phyloP scores from a whole-genome alignment of 2,113 vertebrate species.

The Oceanites oceanicus region DNA sequence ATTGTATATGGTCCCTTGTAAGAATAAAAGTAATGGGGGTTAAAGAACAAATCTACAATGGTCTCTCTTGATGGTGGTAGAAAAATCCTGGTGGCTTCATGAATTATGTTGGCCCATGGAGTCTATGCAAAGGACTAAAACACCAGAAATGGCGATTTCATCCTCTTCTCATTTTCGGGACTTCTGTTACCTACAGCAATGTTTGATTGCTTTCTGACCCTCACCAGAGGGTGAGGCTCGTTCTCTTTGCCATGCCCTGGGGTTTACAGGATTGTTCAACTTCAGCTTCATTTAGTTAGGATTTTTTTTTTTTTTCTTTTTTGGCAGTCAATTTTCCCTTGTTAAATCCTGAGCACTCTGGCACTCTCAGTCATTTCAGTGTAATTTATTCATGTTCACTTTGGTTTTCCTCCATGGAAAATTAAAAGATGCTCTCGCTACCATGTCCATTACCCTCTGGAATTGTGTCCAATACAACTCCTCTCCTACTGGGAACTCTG shows the following conservation, averaged over 20 bases:
- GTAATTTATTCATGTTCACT: not conserved
- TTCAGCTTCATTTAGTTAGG: not conserved
- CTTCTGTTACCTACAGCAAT: not conserved
- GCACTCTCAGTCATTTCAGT: not conserved
- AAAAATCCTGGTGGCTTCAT: not conserved
- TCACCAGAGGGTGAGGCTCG: accelerated
- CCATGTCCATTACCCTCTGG: not conserved
- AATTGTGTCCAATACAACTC: not conserved
- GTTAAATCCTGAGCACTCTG: not conserved
- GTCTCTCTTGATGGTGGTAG: not conserved
- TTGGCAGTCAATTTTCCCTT: not conserved
- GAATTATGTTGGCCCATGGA: not conserved
- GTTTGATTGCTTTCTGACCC: not conserved
- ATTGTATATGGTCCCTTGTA: not conserved
- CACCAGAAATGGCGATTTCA: not conserved
- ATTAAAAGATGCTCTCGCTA: not conserved
- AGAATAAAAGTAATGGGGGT: not conserved
- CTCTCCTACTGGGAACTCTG: not conserved
- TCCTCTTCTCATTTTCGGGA: not conserved
- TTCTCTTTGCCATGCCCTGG: not conserved
- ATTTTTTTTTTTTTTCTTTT: not conserved
- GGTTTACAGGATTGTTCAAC: not conserved
- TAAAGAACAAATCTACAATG: not conserved
- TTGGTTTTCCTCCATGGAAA: not conserved
- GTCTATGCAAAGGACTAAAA: not conserved